phyloP scores from a whole-genome alignment of 2,113 vertebrate genomes.

The Melanerpes formicivorus region DNA sequence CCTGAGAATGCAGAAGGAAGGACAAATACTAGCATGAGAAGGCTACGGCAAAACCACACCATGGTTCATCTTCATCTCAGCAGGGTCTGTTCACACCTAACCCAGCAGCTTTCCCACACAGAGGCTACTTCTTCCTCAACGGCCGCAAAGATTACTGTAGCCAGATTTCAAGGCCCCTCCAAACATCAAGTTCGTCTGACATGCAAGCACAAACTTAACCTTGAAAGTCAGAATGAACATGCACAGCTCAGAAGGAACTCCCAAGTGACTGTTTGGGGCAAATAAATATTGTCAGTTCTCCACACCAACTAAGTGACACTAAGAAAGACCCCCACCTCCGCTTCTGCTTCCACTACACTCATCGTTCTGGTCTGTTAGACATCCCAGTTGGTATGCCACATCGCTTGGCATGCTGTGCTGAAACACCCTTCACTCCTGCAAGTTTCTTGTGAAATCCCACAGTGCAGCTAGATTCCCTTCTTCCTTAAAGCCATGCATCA shows the following conservation, averaged over 20 bases:
- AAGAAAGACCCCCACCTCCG: background rate
- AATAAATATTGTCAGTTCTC: background rate
- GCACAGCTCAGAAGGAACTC: slow-evolving; percentile 35
- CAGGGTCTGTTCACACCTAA: background rate
- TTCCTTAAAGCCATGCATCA: background rate
- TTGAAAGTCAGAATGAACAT: background rate
- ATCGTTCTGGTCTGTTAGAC: background rate
- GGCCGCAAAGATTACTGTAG: background rate
- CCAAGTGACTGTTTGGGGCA: background rate
- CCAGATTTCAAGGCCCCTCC: background rate
- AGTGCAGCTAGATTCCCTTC: background rate
- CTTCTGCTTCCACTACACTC: background rate
- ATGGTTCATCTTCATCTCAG: background rate
- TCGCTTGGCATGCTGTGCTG: background rate
- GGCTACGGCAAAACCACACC: background rate
- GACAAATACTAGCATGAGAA: background rate
- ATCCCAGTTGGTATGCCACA: background rate
- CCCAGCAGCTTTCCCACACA: background rate
- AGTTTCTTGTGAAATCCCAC: background rate
- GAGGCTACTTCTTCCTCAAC: background rate
- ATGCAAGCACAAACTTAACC: background rate
- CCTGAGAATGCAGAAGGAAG: slow-evolving; percentile 70
- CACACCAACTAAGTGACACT: background rate
- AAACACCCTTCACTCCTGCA: background rate
- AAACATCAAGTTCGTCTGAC: background rate